phyloP scores from a whole-genome alignment of 1,140 invertebrate species.

The Anastrepha ludens region DNA sequence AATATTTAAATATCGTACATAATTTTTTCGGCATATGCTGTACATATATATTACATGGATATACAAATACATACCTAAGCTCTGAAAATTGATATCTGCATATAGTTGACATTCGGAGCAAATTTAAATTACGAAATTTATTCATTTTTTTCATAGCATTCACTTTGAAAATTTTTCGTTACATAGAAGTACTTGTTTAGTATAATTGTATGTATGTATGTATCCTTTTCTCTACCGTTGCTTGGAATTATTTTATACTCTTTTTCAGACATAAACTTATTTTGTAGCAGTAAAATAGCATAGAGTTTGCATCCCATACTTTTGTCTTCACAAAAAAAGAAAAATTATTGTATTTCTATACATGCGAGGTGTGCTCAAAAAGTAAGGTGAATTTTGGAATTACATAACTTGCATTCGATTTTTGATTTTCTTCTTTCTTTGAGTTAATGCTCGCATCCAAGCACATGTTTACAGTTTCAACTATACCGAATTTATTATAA shows the following conservation, averaged over 20 bases:
- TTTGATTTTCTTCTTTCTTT: too few species aligned
- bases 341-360: too few species aligned
- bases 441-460: too few species aligned
- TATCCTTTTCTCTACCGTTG: neutral
- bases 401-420: too few species aligned
- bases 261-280: neutral
- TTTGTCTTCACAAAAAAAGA: neutral
- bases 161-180: neutral
- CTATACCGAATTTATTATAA: too few species aligned
- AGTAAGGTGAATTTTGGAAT: too few species aligned
- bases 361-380: too few species aligned
- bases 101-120: neutral
- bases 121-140: slow-evolving; percentile 41
- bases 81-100: neutral
- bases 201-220: neutral
- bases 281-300: neutral
- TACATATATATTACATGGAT: too few species aligned
- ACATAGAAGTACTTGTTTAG: neutral
- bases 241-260: neutral
- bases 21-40: too few species aligned
- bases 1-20: too few species aligned
- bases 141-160: neutral
- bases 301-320: neutral
- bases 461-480: too few species aligned
- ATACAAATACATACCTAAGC: too few species aligned